Percentiles rank a stretch among this genome's conserved stretches.
Evolutionary conservation across 2,797 vertebrate genomes (phyloP).

Genomic region (Miichthys miiuy): DNA sequence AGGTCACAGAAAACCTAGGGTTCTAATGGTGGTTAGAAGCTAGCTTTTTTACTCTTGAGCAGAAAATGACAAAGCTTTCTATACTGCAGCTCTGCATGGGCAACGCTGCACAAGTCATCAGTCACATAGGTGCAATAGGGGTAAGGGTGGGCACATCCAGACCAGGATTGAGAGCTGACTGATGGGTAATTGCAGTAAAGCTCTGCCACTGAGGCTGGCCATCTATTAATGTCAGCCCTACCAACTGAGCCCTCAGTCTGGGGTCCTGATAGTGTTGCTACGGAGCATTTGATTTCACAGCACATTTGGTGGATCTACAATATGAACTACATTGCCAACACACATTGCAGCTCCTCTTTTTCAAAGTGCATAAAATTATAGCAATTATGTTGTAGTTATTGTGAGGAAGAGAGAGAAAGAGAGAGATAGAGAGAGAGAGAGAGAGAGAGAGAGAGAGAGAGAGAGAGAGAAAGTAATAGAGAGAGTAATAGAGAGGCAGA

Average conservation of each 20-base stretch:
- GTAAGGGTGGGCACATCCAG: conserved; percentile 57
- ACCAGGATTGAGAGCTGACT: conserved; percentile 70
- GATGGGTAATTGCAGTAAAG: conserved; percentile 69
- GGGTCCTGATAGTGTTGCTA: conserved; percentile 17
- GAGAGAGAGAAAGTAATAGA: background rate
- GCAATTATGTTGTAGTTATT: conserved; percentile 21
- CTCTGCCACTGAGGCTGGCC: conserved; percentile 53
- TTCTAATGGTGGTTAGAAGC: conserved; percentile 62
- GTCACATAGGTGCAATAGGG: conserved; percentile 62
- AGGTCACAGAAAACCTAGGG: conserved; percentile 59
- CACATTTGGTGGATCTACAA: conserved; percentile 49
- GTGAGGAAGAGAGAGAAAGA: background rate
- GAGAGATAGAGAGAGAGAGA: background rate
- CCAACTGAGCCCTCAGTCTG: conserved; percentile 40
- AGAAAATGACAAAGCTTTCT: conserved; percentile 62
- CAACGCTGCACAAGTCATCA: conserved; percentile 60
- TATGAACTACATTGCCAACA: conserved; percentile 11
- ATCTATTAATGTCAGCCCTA: conserved; percentile 70
- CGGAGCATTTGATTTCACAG: conserved; percentile 55
- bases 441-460: background rate
- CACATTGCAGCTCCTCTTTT: conserved; percentile 24
- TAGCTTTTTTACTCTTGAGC: conserved; percentile 54
- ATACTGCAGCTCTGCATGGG: conserved; percentile 57
- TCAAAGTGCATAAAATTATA: conserved; percentile 34
- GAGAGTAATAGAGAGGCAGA: conserved; percentile 22